Evolutionary conservation across 2,797 vertebrate species (phyloP).

Genomic region (Molossus alvarezi): DNA sequence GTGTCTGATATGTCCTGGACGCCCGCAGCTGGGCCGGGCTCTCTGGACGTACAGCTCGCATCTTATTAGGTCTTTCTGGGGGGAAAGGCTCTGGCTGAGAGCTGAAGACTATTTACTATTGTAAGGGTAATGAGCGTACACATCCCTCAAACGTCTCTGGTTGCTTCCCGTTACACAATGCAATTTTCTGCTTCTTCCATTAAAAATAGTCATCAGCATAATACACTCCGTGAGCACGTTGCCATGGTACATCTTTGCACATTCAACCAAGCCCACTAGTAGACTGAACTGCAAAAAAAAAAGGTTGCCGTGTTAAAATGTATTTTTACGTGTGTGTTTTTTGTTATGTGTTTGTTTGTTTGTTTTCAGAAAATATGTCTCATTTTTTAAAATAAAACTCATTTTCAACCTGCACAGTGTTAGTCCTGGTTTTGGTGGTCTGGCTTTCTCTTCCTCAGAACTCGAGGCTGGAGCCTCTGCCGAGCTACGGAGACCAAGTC

Average conservation of each 20-base stretch:
- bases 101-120: slow-evolving; percentile 45
- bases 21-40: slow-evolving; percentile 32
- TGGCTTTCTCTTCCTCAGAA: slow-evolving; percentile 29
- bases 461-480: background rate
- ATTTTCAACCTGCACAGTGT: background rate
- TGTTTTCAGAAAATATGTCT: background rate
- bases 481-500: background rate
- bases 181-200: slow-evolving; percentile 57
- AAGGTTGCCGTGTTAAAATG: background rate
- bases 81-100: slow-evolving; percentile 13
- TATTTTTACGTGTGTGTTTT: background rate
- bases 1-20: slow-evolving; percentile 74
- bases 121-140: slow-evolving; percentile 53
- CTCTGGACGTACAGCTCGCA: background rate
- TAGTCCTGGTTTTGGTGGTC: background rate
- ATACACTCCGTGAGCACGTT: background rate
- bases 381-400: slow-evolving; percentile 31
- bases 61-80: slow-evolving; percentile 60
- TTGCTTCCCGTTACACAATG: slow-evolving; percentile 50
- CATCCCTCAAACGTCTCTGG: slow-evolving; percentile 77
- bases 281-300: background rate
- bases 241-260: background rate
- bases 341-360: background rate
- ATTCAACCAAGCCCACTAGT: background rate
- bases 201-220: slow-evolving; percentile 45